Base-by-base conservation (phyloP, 23 tunicate species). In the Phallusia fumigata region DNA sequence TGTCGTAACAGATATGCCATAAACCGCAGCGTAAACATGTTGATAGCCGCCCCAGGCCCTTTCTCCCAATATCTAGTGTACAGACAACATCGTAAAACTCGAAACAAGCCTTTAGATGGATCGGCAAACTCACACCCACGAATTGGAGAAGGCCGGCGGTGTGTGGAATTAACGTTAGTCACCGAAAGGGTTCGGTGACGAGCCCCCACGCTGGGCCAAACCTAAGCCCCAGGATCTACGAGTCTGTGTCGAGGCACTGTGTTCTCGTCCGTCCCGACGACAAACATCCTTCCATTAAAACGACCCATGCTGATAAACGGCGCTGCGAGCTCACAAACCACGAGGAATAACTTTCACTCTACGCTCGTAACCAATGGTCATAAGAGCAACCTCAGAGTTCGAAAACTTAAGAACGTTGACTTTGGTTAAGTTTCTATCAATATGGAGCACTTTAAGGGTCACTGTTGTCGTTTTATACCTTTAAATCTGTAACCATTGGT, bases 21-120 rank as follows among this genome's bases (percentile, higher is more conserved):
- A 58, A 58, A 58, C 69, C 69, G 13, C 28, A 58, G 69, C 28
- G 69, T 58, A 58, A 58, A 58, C 69, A 58, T 58, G 69, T 58
- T 58, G 69, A 58, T 58, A 58, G 69, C 69, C 15, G 28, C 26
- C 16, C 16, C 16, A 3, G 16, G 26, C 13, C 69, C 69, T 3
- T 58, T 58, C 69, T 58, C 69, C 69, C 69, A 40, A 58, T 58
- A 58, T 58, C 69, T 13, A 24, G 28, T 58, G 69, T 22, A 58
- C 26, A 58, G 69, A 58, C 11, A 21, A 22, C 26, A 16, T 21
- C 26, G 69, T 21, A 21, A 58, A 24, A 58, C 15, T 3, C 69
- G 69, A 1, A 58, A 58, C 8, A 58, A 22, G 26, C 26, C 26
- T 22, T 24, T 58, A 21, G 28, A 22, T 24, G 26, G 69, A 13